Evolutionary conservation across 2,888 invertebrate species (phyloP), one percentile per base, ranked within the genome.

Genomic region (Cosmorhoe ocellata): DNA sequence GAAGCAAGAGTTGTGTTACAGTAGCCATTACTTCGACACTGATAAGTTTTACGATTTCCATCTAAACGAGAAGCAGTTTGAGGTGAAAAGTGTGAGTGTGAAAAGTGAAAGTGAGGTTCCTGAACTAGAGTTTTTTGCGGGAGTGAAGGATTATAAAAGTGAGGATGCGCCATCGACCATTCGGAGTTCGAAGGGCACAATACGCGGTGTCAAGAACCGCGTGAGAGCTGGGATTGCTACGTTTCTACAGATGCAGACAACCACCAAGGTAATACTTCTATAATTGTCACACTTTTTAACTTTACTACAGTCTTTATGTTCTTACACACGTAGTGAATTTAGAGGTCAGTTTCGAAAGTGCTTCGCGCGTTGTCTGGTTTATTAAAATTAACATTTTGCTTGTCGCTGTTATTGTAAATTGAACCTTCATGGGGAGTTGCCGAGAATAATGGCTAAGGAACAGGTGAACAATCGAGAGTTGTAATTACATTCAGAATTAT

Each of bases 201-300:
- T 98, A 63, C 93, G 98, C 37, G 98, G 98, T 54, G 97, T 98
- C 58, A 97, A 96, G 89, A 98, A 98, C 90, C 93, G 98, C 66
- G 98, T 98, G 49, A 91, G 98, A 62, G 97, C 97, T 59, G 98
- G 98, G 57, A 98, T 98, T 69, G 97, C 97, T 38, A 98, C 98
- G n/a, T 98, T 98, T 85, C 92, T 97, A 55, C 96, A 96, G 77
- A 94, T 96, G 71, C 95, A 94, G 75, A 93, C 92, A 66, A 92
- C 94, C 42, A 93, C 93, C 58, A 97, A 96, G 95, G 97, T 97
- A 88, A 58, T 53, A 39, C 42, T 24, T 32, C 40, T 30, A 30
- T 56, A 48, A 66, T 69, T 69, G 60, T 73, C 47, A 69, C 58
- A 65, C 66, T 74, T 74, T 74, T 71, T 66, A 66, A 73, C 69